phyloP scores from a whole-genome alignment of 2,113 vertebrate genomes.

The Muscicapa adusta region DNA sequence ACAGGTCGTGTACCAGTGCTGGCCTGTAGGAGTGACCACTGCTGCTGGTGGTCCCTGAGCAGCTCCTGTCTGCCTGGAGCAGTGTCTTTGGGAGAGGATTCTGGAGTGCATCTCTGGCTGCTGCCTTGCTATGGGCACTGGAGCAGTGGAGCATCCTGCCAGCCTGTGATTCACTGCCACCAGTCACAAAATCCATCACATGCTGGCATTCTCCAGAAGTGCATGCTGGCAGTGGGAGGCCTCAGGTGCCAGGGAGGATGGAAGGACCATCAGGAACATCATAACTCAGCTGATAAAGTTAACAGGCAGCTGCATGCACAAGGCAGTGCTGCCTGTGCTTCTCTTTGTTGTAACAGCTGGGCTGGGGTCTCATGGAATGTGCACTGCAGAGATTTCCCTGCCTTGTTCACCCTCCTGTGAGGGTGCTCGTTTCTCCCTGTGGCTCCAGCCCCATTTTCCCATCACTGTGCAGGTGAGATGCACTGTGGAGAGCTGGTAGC shows the following conservation, averaged over 20 bases:
- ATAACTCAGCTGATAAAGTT: neutral
- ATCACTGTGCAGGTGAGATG: neutral
- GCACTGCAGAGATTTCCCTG: neutral
- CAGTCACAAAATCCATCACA: neutral
- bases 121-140: neutral
- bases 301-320: neutral
- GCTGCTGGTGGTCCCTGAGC: neutral
- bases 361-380: fast-evolving
- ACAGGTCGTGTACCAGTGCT: fast-evolving
- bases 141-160: neutral
- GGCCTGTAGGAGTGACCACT: neutral
- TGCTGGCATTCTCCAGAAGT: neutral
- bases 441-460: neutral
- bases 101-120: neutral
- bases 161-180: neutral
- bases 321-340: neutral
- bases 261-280: neutral
- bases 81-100: neutral
- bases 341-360: neutral
- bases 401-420: neutral
- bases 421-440: neutral
- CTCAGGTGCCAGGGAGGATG: neutral
- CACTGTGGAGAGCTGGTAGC: neutral
- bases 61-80: neutral
- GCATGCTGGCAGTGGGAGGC: neutral